A percentile compares a stretch with the other conserved stretches of the same genome.
phyloP scores from a whole-genome alignment of 2,113 vertebrate species.

The Mesembrinibis cayennensis region DNA sequence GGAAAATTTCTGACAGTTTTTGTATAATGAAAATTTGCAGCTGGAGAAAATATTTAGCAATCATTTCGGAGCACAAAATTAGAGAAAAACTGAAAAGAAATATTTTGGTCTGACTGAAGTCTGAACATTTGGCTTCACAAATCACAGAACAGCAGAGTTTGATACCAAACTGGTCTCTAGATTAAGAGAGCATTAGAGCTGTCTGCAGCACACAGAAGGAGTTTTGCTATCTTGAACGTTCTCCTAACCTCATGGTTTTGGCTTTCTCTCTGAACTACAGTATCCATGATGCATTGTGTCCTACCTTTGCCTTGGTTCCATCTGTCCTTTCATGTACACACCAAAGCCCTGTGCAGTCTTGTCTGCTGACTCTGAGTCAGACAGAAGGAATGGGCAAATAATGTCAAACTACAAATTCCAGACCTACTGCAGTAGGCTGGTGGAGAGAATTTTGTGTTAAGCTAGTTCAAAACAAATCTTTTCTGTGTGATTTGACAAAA shows the following conservation, averaged over 20 bases:
- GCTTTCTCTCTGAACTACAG: not conserved
- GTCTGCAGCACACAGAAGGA: not conserved
- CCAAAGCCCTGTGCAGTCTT: not conserved
- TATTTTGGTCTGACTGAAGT: not conserved
- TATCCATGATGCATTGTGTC: not conserved
- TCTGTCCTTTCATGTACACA: not conserved
- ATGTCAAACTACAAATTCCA: not conserved
- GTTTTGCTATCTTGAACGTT: not conserved
- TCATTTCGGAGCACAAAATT: not conserved
- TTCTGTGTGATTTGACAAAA: not conserved
- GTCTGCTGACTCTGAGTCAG: not conserved
- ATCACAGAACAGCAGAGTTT: not conserved
- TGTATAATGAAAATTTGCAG: not conserved
- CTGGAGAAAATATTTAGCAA: not conserved
- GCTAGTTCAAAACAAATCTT: not conserved
- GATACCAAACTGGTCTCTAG: not conserved
- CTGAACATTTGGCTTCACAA: not conserved
- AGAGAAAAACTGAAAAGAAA: not conserved
- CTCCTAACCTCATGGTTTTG: not conserved
- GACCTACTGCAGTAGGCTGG: not conserved
- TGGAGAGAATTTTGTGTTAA: not conserved
- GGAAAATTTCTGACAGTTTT: not conserved
- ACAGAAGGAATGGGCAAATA: not conserved
- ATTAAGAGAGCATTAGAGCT: accelerated
- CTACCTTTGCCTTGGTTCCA: not conserved